Conservation (phyloP, 2,888 invertebrate genomes). For the Amaurobius ferox region DNA sequence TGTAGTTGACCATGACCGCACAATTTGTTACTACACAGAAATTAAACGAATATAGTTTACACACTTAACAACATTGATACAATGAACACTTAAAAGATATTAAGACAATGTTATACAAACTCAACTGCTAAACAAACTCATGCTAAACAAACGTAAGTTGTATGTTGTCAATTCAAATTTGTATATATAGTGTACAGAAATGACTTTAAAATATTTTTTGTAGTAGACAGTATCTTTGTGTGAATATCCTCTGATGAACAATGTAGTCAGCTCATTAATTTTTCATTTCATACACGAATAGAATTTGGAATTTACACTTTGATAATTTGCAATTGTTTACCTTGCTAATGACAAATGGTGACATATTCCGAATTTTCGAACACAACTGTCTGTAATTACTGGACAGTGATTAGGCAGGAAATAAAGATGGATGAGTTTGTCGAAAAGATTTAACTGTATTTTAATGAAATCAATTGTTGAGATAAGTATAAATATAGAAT, state of each 20-base stretch:
- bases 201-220: too few relatives aligned
- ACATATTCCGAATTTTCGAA: neutral
- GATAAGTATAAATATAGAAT: neutral
- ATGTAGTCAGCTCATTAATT: slow-evolving; percentile 14
- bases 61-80: too few relatives aligned
- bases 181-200: too few relatives aligned
- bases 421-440: neutral
- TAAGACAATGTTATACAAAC: too few relatives aligned
- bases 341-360: neutral
- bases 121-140: too few relatives aligned
- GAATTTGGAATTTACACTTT: neutral
- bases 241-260: neutral
- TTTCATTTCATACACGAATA: neutral
- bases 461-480: neutral
- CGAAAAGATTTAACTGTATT: neutral
- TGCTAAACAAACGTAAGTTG: too few relatives aligned
- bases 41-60: too few relatives aligned
- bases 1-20: too few relatives aligned
- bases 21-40: too few relatives aligned
- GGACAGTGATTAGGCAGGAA: slow-evolving; percentile 11
- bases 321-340: slow-evolving; percentile 16
- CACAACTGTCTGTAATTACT: slow-evolving; percentile 6
- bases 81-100: too few relatives aligned
- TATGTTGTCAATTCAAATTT: too few relatives aligned
- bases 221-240: too few relatives aligned